phyloP scores from a whole-genome alignment of 2,797 vertebrate species.

The Meda fulgida region DNA sequence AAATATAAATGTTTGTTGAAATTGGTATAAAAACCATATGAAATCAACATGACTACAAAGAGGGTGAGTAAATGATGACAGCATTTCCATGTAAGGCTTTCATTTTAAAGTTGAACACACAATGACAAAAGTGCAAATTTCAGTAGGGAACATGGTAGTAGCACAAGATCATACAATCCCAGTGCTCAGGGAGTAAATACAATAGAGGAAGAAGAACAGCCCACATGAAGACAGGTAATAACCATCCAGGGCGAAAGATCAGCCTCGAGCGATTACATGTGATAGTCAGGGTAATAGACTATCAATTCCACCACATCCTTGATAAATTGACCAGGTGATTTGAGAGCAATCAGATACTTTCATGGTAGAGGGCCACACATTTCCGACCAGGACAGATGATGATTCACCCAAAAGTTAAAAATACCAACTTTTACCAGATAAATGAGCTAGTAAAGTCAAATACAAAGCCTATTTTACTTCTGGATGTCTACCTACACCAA shows the following conservation, averaged over 20 bases:
- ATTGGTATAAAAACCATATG: neutral
- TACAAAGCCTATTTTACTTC: neutral
- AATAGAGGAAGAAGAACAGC: conserved; percentile 4
- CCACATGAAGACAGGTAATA: conserved; percentile 3
- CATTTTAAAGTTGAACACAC: neutral
- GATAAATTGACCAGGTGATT: conserved; percentile 49
- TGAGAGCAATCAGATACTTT: conserved; percentile 36
- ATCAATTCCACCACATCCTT: conserved; percentile 51
- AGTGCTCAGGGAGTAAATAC: conserved; percentile 9
- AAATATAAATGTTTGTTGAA: neutral
- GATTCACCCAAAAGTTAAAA: conserved; percentile 6
- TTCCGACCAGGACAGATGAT: neutral
- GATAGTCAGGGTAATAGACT: conserved; percentile 39
- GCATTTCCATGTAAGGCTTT: neutral
- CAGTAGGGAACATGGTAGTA: neutral
- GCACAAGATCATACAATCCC: neutral
- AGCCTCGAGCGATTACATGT: conserved; percentile 42
- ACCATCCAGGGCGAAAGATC: conserved; percentile 29
- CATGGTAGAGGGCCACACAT: neutral
- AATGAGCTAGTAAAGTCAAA: conserved; percentile 15
- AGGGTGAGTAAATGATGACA: neutral
- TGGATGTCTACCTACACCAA: conserved; percentile 14
- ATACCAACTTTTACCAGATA: conserved; percentile 6
- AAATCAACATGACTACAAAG: neutral
- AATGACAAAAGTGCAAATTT: neutral